Conservation (phyloP, 2,888 invertebrate species). For the Agelastica alni region DNA sequence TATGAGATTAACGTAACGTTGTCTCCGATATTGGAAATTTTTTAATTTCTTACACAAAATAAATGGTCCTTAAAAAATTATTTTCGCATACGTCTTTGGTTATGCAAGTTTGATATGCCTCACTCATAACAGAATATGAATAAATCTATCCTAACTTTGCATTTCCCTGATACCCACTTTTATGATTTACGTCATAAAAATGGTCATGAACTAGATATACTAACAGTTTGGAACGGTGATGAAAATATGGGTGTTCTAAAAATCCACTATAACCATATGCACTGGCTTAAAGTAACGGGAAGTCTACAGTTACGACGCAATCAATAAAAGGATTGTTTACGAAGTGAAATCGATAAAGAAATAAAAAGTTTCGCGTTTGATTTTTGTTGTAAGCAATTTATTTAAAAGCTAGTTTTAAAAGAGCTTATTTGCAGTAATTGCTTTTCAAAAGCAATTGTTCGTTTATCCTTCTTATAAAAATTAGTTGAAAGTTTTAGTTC, state of each 20-base stretch:
- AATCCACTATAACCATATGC: not conserved
- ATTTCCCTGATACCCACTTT: constrained; percentile 17
- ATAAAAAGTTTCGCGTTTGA: too few relatives aligned
- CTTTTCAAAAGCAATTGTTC: too few relatives aligned
- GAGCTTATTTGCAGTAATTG: too few relatives aligned
- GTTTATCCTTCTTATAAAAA: too few relatives aligned
- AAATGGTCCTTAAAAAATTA: not conserved
- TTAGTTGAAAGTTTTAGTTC: too few relatives aligned
- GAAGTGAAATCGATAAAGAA: too few relatives aligned
- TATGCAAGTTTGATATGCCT: not conserved
- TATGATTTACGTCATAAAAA: constrained; percentile 19
- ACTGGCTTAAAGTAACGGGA: not conserved
- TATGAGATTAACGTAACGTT: too few relatives aligned
- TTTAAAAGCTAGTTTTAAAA: too few relatives aligned
- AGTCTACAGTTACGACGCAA: not conserved
- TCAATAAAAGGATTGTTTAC: not conserved
- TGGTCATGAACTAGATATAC: constrained; percentile 8
- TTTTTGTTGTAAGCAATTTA: too few relatives aligned
- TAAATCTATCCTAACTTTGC: constrained; percentile 13
- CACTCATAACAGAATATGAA: constrained; percentile 11
- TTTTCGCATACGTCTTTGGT: not conserved
- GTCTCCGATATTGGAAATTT: too few relatives aligned
- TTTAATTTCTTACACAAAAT: too few relatives aligned
- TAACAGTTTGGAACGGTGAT: not conserved
- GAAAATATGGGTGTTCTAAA: constrained; percentile 2